Percentiles rank a stretch among this genome's conserved stretches.
phyloP scores from a whole-genome alignment of 2,113 vertebrate species.

The Stercorarius parasiticus region DNA sequence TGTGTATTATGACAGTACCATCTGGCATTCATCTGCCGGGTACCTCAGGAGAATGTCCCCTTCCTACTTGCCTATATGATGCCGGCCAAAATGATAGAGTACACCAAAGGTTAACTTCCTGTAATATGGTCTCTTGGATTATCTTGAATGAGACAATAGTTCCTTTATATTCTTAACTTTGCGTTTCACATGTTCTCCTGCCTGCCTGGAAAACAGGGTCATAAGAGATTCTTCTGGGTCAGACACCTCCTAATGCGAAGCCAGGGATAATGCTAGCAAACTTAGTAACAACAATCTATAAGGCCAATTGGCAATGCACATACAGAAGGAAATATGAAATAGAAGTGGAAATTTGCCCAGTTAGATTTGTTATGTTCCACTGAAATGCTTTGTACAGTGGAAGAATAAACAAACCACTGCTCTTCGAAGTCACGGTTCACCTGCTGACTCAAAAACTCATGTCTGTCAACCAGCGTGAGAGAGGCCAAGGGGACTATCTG shows the following conservation, averaged over 20 bases:
- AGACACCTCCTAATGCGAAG: not conserved
- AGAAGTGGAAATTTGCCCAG: not conserved
- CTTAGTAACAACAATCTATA: not conserved
- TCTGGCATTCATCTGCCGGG: constrained; percentile 55
- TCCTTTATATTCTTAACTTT: constrained; percentile 38
- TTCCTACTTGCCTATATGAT: constrained; percentile 31
- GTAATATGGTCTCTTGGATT: constrained; percentile 1
- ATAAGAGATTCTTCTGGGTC: not conserved
- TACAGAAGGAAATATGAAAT: not conserved
- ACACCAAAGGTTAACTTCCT: constrained; percentile 47
- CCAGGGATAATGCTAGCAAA: not conserved
- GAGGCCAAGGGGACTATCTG: constrained; percentile 32
- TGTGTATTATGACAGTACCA: constrained; percentile 54
- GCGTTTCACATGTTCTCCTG: not conserved
- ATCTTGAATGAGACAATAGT: constrained; percentile 37
- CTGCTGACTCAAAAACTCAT: constrained; percentile 33
- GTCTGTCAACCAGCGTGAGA: constrained; percentile 26
- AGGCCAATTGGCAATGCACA: not conserved
- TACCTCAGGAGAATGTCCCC: constrained; percentile 44
- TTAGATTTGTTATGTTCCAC: constrained; percentile 16
- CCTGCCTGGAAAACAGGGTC: not conserved
- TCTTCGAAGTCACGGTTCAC: constrained; percentile 54
- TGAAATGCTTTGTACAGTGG: not conserved
- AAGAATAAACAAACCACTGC: constrained; percentile 46
- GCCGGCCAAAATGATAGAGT: constrained; percentile 14